Base-by-base conservation (phyloP, 1,140 invertebrate genomes). In the Macrobrachium nipponense region DNA sequence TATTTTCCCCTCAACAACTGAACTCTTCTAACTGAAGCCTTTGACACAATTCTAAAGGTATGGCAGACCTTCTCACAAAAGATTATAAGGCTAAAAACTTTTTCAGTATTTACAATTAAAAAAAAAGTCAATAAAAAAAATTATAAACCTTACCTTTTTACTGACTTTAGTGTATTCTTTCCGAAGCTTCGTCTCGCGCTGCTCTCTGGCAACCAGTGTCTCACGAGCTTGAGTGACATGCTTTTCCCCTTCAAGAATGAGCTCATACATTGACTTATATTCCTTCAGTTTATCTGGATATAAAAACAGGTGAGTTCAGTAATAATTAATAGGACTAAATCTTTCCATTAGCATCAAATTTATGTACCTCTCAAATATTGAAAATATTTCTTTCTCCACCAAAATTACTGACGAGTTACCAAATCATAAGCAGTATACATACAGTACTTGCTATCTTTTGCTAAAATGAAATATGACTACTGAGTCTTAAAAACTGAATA, bases 221-320 rank as follows among this genome's bases (percentile, higher is more conserved):
- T 91, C 91, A 89, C 92, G 91, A 8, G 91, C 91, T 64, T 91
- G 91, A 82, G 91, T 91, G 0, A 93, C 90, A 87, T 92, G 91
- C 86, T 91, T 92, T 90, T 93, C 93, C 72, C 92, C 92, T 90
- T 93, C 92, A 11, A 93, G 89, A 72, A 93, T 91, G 90, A 93
- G 90, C 88, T 93, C 92, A 90, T 92, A 93, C 89, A 92, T 91
- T 81, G 91, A 90, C 83, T 91, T 90, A 82, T 92, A 93, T 23
- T 92, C 92, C 89, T 92, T 93, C 58, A 93, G 82, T 51, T 91
- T 90, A 61, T 92, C 92, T 93, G 88, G 20, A 27, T 15, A 36
- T 27, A 17, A 27, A 23, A 2, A 51, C 12, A 58, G 11, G 17
- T 60, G 23, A n/a, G 61, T 15, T 8, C 20, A 36, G 51, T 14